Evolutionary conservation across 2,888 invertebrate species (phyloP), one percentile per base, ranked within the genome.

Genomic region (Xestia ashworthii): DNA sequence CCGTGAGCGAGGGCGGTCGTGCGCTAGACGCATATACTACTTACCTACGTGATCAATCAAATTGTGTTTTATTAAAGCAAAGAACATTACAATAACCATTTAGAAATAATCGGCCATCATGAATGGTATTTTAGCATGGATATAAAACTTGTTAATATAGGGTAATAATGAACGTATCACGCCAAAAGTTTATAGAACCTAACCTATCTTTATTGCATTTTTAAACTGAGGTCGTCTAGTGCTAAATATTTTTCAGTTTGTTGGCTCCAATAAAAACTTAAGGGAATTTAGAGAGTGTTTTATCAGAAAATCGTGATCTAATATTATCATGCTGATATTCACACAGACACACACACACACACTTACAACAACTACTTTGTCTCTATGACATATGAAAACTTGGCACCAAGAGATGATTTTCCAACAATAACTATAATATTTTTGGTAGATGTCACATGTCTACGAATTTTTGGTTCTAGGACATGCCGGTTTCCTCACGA

Each of bases 51-150:
- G n/a, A n/a, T n/a, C n/a, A n/a, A n/a, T n/a, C n/a, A n/a, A n/a
- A n/a, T n/a, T n/a, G n/a, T n/a, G n/a, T n/a, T n/a, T n/a, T n/a
- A n/a, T n/a, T n/a, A n/a, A n/a, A n/a, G n/a, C n/a, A n/a, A n/a
- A n/a, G n/a, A n/a, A n/a, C n/a, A n/a, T n/a, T n/a, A n/a, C n/a
- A n/a, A n/a, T n/a, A n/a, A n/a, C 46, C 11, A n/a, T 58, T 53
- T 25, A 44, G 32, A 53, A 71, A 81, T 71, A 66, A 85, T 85
- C 48, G 50, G 50, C 32, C 22, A 64, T 73, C 41, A 69, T 72
- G n/a, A 38, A 50, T 44, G 53, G 22, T 14, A 46, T 76, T 85
- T 86, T 76, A 86, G 68, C 71, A 25, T 38, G 53, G 32, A 50
- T 41, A 65, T 82, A 65, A 85, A 82, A 75, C 64, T 32, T 41